Percentiles rank a stretch among this genome's conserved stretches.
Conservation (phyloP, 2,113 vertebrate genomes). For the Eurystomus gularis region DNA sequence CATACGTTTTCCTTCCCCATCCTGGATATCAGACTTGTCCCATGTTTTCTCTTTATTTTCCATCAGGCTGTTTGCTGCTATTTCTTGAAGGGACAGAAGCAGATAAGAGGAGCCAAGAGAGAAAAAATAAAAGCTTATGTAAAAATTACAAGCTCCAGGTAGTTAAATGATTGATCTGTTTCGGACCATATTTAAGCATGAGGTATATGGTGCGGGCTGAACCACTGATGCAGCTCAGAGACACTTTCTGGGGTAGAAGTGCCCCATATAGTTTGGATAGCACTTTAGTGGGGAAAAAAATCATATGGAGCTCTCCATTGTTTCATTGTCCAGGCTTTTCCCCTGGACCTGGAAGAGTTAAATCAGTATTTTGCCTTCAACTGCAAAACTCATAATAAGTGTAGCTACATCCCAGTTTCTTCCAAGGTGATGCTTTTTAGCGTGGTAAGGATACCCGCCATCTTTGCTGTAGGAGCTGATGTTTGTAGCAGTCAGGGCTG, state of each 20-base stretch:
- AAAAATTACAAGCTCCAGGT: not conserved
- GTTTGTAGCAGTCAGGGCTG: not conserved
- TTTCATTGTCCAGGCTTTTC: not conserved
- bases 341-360: not conserved
- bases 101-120: not conserved
- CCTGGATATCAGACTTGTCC: not conserved
- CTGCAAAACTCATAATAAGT: not conserved
- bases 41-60: not conserved
- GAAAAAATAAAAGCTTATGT: not conserved
- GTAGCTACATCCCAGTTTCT: not conserved
- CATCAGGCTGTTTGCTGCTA: not conserved
- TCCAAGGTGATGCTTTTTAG: not conserved
- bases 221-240: not conserved
- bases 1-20: not conserved
- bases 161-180: not conserved
- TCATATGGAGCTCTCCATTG: not conserved
- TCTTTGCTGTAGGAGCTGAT: not conserved
- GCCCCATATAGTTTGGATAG: not conserved
- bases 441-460: accelerated
- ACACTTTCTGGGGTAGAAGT: not conserved
- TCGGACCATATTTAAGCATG: not conserved
- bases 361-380: not conserved
- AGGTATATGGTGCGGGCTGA: not conserved
- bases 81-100: not conserved
- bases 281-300: not conserved